Conservation (phyloP, 2,797 vertebrate genomes). For the Diplodus puntazzo region DNA sequence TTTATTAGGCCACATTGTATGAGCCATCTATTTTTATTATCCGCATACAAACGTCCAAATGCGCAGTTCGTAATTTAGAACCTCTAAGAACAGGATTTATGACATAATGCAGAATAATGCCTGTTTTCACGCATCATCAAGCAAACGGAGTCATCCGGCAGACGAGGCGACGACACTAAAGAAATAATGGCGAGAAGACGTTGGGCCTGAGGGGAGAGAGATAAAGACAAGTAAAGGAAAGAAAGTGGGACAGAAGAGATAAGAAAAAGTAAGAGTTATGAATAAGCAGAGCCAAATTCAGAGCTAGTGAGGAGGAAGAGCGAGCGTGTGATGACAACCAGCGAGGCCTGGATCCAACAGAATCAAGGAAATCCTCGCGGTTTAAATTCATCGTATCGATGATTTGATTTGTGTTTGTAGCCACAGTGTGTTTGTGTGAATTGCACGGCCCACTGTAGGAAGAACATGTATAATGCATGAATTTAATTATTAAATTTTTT, state of each 20-base stretch:
- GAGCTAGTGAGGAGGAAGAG: slow-evolving; percentile 1
- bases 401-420: slow-evolving; percentile 21
- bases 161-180: slow-evolving; percentile 19
- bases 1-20: slow-evolving; percentile 10
- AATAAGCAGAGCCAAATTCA: slow-evolving; percentile 6
- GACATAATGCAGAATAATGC: slow-evolving; percentile 22
- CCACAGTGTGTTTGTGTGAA: slow-evolving; percentile 22
- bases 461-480: slow-evolving; percentile 63
- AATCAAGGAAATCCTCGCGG: neutral
- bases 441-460: slow-evolving; percentile 8
- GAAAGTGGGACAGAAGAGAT: slow-evolving; percentile 39
- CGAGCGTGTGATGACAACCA: slow-evolving; percentile 3
- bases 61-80: slow-evolving; percentile 14
- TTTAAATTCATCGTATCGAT: slow-evolving; percentile 12
- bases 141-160: slow-evolving; percentile 29
- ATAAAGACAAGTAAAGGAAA: slow-evolving; percentile 21
- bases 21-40: slow-evolving; percentile 34
- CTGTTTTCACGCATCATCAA: slow-evolving; percentile 47
- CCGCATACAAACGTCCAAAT: slow-evolving; percentile 23
- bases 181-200: slow-evolving; percentile 36
- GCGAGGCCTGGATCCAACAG: slow-evolving; percentile 1
- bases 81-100: slow-evolving; percentile 6
- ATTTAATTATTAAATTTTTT: slow-evolving; percentile 60
- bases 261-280: neutral
- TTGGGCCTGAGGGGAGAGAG: slow-evolving; percentile 15